phyloP scores from a whole-genome alignment of 2,888 invertebrate genomes.

The Panzeria rudis region DNA sequence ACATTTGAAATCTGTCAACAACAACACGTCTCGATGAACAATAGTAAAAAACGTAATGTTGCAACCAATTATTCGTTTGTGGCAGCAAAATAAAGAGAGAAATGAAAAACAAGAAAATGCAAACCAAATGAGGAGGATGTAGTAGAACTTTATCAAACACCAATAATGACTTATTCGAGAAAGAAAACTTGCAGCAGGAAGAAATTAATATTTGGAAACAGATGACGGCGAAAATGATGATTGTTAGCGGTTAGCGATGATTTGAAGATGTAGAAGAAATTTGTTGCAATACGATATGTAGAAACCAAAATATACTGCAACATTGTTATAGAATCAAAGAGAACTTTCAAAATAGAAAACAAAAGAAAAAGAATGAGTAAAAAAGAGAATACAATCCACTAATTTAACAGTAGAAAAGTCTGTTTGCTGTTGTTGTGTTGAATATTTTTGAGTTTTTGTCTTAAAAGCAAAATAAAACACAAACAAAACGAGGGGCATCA shows the following conservation, averaged over 20 bases:
- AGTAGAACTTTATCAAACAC: background rate
- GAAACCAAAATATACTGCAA: background rate
- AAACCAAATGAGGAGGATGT: constrained; percentile 1
- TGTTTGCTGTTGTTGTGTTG: constrained; percentile 2
- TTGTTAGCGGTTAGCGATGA: constrained; percentile 60
- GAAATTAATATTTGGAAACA: constrained; percentile 61
- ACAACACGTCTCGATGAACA: constrained; percentile 42
- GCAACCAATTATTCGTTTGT: constrained; percentile 42
- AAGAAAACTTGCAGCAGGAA: constrained; percentile 45
- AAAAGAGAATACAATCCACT: constrained; percentile 57
- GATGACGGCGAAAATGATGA: constrained; percentile 73
- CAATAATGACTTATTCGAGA: background rate
- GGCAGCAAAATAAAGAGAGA: constrained; percentile 2
- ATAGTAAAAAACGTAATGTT: constrained; percentile 33
- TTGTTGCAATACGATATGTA: constrained; percentile 16
- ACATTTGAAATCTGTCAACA: constrained; percentile 51
- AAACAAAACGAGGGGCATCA: constrained; percentile 17
- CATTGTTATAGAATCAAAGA: constrained; percentile 1
- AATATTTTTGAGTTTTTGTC: background rate
- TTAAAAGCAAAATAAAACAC: constrained; percentile 1
- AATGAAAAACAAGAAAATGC: constrained; percentile 7
- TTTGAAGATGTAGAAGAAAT: constrained; percentile 8
- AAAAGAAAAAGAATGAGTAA: background rate
- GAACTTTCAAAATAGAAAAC: background rate
- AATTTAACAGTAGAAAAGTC: background rate